Conservation (phyloP, 2,797 vertebrate genomes). For the Thalassophryne amazonica region DNA sequence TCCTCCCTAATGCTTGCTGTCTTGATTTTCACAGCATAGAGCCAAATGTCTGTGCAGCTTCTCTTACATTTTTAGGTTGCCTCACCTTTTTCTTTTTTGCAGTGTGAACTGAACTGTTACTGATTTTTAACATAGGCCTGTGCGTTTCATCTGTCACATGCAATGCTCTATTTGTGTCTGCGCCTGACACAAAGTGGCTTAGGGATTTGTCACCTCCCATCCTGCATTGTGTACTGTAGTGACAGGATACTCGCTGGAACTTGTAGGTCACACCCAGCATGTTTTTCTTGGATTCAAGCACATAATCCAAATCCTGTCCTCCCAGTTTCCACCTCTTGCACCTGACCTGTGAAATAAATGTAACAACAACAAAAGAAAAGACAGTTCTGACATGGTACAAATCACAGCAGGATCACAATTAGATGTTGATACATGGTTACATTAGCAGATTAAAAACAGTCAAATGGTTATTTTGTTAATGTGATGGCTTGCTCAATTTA, state of each 20-base stretch:
- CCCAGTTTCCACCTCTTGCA: constrained; percentile 27
- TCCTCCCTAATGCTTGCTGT: no score
- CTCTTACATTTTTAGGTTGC: no score
- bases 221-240: constrained; percentile 66
- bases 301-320: constrained; percentile 27
- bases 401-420: constrained; percentile 42
- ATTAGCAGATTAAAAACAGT: constrained; percentile 74
- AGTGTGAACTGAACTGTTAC: constrained; percentile 29
- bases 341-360: no score
- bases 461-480: constrained; percentile 69
- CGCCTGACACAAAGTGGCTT: constrained; percentile 62
- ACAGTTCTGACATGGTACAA: constrained; percentile 15
- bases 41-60: no score
- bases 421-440: constrained; percentile 67
- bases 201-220: constrained; percentile 69
- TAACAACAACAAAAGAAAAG: constrained; percentile 4
- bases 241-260: constrained; percentile 72
- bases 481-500: constrained; percentile 71
- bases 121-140: constrained; percentile 34
- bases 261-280: constrained; percentile 68
- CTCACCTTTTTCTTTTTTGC: not conserved
- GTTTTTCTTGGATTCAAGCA: constrained; percentile 60
- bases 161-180: constrained; percentile 47
- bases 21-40: no score
- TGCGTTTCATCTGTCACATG: constrained; percentile 54